phyloP scores from a whole-genome alignment of 2,888 invertebrate species.

The Drosophila incognita region DNA sequence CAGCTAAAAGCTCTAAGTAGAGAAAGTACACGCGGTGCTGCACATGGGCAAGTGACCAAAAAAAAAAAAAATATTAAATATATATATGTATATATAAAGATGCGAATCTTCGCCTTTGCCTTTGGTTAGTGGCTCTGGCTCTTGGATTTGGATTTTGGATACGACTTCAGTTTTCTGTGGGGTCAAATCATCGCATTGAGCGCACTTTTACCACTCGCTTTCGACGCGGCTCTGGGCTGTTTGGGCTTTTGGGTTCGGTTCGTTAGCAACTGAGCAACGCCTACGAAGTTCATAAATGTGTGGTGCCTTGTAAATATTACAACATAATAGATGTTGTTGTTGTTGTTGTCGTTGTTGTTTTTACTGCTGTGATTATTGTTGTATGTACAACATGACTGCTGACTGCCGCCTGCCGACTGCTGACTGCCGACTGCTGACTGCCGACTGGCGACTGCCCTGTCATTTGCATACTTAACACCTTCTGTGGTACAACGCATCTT shows the following conservation, averaged over 20 bases:
- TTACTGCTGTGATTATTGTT: conserved; percentile 14
- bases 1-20: conserved; percentile 78
- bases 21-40: conserved; percentile 71
- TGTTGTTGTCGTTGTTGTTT: conserved; percentile 33
- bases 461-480: conserved; percentile 80
- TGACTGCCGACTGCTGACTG: conserved; percentile 41
- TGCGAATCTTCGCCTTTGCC: conserved; percentile 75
- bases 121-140: conserved; percentile 26
- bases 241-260: conserved; percentile 25
- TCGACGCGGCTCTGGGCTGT: conserved; percentile 19
- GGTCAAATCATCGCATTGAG: conserved; percentile 70
- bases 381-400: conserved; percentile 20
- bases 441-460: conserved; percentile 59
- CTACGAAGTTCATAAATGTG: conserved; percentile 37
- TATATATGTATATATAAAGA: conserved; percentile 41
- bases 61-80: conserved; percentile 24
- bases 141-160: conserved; percentile 65
- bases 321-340: conserved; percentile 55
- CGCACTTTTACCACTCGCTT: conserved; percentile 76
- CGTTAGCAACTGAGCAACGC: conserved; percentile 30
- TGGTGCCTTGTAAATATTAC: conserved; percentile 70
- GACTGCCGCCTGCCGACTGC: conserved; percentile 39
- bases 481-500: conserved; percentile 30
- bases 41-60: conserved; percentile 76
- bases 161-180: conserved; percentile 66